Base-by-base conservation (phyloP, 37 sponge, comb jelly and placozoan genomes). In the Chondrilla cf. caribensis region DNA sequence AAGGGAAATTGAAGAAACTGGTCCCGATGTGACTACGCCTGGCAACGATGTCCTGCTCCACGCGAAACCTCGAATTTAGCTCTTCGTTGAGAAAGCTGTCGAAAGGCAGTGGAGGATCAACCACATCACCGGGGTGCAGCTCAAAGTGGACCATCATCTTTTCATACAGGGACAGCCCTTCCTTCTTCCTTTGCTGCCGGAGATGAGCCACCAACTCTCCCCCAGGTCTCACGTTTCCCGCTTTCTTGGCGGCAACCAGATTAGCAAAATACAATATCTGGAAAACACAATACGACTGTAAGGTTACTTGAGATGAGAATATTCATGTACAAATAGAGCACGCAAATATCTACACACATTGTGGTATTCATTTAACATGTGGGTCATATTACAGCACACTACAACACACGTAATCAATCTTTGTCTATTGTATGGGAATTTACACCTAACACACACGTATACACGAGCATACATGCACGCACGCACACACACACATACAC, bases 1-100 rank as follows among this genome's bases (percentile, higher is more conserved):
- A 97, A 24, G 94, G 96, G 70, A 91, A 83, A 51, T 89, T 71
- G 39, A 93, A 59, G 78, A 97, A 97, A 31, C 90, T 86, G 38
- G 92, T 93, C 24, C 57, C 82, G 0, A 39, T 15, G 0, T 25
- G 38, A 22, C 68, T 38, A 29, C 24, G 54, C 3, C 62, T 57
- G 0, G 5, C 37, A 3, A 66, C 32, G 5, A 78, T 32, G 38
- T 87, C 84, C 32, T 89, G 87, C 57, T 96, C 93, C 4, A 94
- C 82, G 57, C 87, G 77, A 0, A 97, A 59, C 24, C 82, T 35
- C 32, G 38, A 58, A 75, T 94, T 93, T 33, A 97, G 79, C 54
- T 87, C 85, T n/a, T 97, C 97, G 70, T 94, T 94, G 47, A 83
- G 37, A 43, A 97, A 97, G 54, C 84, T 88, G 0, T 67, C 84